phyloP scores from a whole-genome alignment of 2,888 invertebrate genomes.

The Eulithis prunata region DNA sequence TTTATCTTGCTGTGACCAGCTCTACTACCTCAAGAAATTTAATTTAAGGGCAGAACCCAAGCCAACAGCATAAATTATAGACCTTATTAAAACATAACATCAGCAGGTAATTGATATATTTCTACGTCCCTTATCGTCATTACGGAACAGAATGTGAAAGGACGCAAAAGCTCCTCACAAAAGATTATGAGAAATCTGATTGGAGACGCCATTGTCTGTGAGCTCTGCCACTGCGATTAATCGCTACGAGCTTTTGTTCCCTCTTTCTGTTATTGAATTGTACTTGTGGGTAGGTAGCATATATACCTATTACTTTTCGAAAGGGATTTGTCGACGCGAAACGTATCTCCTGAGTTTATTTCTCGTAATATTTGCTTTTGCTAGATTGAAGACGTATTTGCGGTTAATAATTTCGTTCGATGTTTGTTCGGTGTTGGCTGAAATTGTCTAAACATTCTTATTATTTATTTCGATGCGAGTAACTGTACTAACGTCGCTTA shows the following conservation, averaged over 20 bases:
- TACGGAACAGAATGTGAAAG: constrained; percentile 3
- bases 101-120: constrained; percentile 9
- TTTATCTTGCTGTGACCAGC: too few relatives aligned
- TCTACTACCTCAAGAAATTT: too few relatives aligned
- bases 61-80: too few relatives aligned
- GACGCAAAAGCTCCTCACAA: constrained; percentile 12
- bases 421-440: constrained; percentile 1
- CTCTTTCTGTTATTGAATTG: constrained; percentile 1
- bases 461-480: too few relatives aligned
- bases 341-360: not conserved
- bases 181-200: constrained; percentile 19
- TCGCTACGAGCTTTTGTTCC: constrained; percentile 21
- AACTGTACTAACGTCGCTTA: too few relatives aligned
- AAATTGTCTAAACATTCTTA: not conserved
- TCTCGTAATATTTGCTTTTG: not conserved
- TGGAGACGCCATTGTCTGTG: constrained; percentile 9
- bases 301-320: constrained; percentile 8
- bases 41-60: too few relatives aligned
- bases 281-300: not conserved
- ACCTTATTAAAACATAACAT: not conserved
- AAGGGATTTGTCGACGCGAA: constrained; percentile 17
- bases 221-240: constrained; percentile 15
- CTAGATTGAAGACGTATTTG: not conserved
- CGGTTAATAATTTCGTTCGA: not conserved
- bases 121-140: not conserved